Percentiles rank a stretch among this genome's conserved stretches.
phyloP scores from a whole-genome alignment of 2,888 invertebrate genomes.

The Eupithecia centaureata region DNA sequence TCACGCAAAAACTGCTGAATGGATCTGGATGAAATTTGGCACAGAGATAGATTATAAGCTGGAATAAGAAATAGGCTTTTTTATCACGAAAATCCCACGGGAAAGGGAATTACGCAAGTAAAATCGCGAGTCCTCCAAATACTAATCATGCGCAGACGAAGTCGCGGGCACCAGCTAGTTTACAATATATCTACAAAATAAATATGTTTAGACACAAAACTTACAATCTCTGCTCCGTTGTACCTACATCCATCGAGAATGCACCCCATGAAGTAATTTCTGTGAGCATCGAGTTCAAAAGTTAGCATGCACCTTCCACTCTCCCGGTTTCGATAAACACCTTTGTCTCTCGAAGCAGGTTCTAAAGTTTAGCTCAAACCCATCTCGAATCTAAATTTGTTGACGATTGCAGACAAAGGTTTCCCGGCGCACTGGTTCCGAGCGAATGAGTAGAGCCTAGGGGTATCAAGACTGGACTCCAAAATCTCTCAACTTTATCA shows the following conservation, averaged over 20 bases:
- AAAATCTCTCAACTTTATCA: no score
- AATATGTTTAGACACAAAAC: no score
- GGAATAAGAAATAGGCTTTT: no score
- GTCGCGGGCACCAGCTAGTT: no score
- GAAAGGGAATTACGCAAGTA: no score
- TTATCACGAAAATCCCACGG: no score
- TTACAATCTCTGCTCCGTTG: not conserved
- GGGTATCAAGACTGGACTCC: not conserved
- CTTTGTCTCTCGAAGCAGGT: constrained; percentile 1
- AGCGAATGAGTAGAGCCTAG: constrained; percentile 7
- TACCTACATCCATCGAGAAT: not conserved
- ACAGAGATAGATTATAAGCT: no score
- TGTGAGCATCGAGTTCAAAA: not conserved
- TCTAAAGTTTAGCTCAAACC: constrained; percentile 20
- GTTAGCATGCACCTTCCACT: not conserved
- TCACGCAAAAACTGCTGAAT: no score
- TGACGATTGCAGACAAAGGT: constrained; percentile 26
- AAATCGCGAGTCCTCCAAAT: no score
- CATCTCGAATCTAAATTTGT: constrained; percentile 29
- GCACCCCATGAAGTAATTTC: not conserved
- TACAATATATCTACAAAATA: no score
- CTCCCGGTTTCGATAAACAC: not conserved
- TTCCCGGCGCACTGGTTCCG: constrained; percentile 13
- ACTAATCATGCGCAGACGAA: no score
- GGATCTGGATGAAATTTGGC: no score